These are phyloP conservation scores for Phenacoccus solenopsis DNA, from an alignment of 1,140 invertebrate species.

Conservation along the genomic window DNA sequence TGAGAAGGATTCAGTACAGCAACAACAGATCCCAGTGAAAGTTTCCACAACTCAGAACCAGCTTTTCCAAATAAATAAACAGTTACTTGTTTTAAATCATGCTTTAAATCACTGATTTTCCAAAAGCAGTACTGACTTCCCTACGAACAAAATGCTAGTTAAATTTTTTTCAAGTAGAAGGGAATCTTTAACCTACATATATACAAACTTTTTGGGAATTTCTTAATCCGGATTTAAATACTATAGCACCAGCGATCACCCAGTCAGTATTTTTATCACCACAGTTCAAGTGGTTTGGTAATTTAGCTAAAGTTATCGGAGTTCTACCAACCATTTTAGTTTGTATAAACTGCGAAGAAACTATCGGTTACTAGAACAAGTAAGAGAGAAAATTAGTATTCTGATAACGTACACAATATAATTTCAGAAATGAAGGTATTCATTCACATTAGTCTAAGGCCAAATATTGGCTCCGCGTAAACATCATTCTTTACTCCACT, in stretches of 20 bases:
- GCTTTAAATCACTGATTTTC: constrained; percentile 70
- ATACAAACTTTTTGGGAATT: constrained; percentile 55
- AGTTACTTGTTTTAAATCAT: constrained; percentile 59
- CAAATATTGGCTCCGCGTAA: constrained; percentile 57
- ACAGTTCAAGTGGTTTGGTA: constrained; percentile 46
- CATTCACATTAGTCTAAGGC: constrained; percentile 43
- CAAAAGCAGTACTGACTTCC: constrained; percentile 69
- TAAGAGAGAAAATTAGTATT: constrained; percentile 10
- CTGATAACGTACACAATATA: constrained; percentile 20
- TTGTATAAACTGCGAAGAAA: constrained; percentile 55
- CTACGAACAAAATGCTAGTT: constrained; percentile 26
- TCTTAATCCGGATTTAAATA: constrained; percentile 55
- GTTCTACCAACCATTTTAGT: constrained; percentile 50
- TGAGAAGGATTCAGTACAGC: constrained; percentile 66
- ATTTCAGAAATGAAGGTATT: constrained; percentile 31
- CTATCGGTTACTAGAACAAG: constrained; percentile 44
- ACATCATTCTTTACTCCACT: neutral
- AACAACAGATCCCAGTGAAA: constrained; percentile 57
- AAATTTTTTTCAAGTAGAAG: neutral
- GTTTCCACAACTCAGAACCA: constrained; percentile 75
- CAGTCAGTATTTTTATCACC: constrained; percentile 54
- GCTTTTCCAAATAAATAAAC: constrained; percentile 75
- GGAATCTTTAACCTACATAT: neutral
- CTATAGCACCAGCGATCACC: constrained; percentile 79
- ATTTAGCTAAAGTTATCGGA: constrained; percentile 51